These are phyloP conservation scores for Laspeyria flexula DNA, from an alignment of 2,888 invertebrate genomes.

Conservation along the genomic window DNA sequence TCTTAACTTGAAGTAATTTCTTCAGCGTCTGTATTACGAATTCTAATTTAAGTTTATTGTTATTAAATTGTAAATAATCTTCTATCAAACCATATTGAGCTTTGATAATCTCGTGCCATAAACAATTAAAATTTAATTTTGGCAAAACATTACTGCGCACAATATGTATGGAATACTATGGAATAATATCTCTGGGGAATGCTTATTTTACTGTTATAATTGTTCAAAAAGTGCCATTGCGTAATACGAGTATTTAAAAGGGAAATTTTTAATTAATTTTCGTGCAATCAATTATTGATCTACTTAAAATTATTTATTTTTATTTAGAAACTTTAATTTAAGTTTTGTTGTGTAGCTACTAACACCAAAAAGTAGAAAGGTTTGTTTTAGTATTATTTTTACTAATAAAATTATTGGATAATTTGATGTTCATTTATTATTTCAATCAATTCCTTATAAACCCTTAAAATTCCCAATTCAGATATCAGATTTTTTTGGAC, in stretches of 20 bases:
- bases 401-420: constrained; percentile 59
- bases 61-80: constrained; percentile 69
- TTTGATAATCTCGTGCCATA: constrained; percentile 80
- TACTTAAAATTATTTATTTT: constrained; percentile 76
- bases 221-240: constrained; percentile 78
- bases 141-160: constrained; percentile 49
- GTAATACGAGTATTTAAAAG: constrained; percentile 40
- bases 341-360: constrained; percentile 76
- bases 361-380: constrained; percentile 82
- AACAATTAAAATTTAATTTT: constrained; percentile 54
- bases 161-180: constrained; percentile 54
- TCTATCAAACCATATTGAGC: constrained; percentile 62
- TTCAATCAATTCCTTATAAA: constrained; percentile 4
- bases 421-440: constrained; percentile 35
- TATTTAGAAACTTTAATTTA: constrained; percentile 51
- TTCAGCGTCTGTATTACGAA: constrained; percentile 33
- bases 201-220: constrained; percentile 73
- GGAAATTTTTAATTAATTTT: constrained; percentile 43
- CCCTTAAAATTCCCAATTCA: too few relatives aligned
- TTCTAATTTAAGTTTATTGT: constrained; percentile 38
- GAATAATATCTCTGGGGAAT: constrained; percentile 56
- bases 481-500: too few relatives aligned
- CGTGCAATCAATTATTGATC: constrained; percentile 68
- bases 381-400: constrained; percentile 69
- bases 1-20: too few relatives aligned